Conservation (phyloP, 1,140 invertebrate genomes). For the Macrocentrus cingulum region DNA sequence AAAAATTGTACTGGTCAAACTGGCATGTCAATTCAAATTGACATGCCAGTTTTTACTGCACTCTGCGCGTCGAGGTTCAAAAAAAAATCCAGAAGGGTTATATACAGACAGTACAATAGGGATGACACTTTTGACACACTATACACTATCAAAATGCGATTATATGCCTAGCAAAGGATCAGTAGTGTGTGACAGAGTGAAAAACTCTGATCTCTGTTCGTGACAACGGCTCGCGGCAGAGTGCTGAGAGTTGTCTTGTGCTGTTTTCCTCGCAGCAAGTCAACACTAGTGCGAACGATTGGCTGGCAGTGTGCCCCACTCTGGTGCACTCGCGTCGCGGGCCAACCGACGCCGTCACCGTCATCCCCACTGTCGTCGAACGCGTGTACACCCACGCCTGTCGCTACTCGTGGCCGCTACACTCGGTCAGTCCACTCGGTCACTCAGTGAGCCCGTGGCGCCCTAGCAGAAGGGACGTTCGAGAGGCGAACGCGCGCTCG, state of each 20-base stretch:
- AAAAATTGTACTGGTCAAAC: too few relatives aligned
- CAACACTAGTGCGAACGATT: slow-evolving; percentile 30
- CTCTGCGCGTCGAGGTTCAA: too few relatives aligned
- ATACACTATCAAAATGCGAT: too few relatives aligned
- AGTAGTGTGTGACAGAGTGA: slow-evolving; percentile 3
- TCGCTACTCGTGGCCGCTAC: slow-evolving; percentile 33
- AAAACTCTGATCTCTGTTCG: too few relatives aligned
- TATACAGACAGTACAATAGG: too few relatives aligned
- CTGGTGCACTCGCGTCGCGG: slow-evolving; percentile 2
- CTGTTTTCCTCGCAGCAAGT: background rate
- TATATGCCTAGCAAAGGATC: background rate
- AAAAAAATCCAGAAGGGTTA: too few relatives aligned
- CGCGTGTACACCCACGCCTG: slow-evolving; percentile 57
- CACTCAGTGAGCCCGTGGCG: slow-evolving; percentile 53
- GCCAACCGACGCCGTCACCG: slow-evolving; percentile 34
- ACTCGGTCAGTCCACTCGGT: slow-evolving; percentile 39
- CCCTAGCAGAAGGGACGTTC: slow-evolving; percentile 41
- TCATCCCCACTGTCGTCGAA: slow-evolving; percentile 16
- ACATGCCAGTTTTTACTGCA: too few relatives aligned
- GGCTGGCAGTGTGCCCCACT: slow-evolving; percentile 34
- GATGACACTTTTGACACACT: too few relatives aligned
- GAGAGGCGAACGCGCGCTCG: slow-evolving; percentile 11
- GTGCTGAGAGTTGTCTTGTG: slow-evolving; percentile 32
- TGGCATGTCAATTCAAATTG: too few relatives aligned
- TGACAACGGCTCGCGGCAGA: slow-evolving; percentile 40